Evolutionary conservation across 2,888 invertebrate genomes (phyloP), one percentile per base, ranked within the genome.

Genomic region (Villa cingulata): DNA sequence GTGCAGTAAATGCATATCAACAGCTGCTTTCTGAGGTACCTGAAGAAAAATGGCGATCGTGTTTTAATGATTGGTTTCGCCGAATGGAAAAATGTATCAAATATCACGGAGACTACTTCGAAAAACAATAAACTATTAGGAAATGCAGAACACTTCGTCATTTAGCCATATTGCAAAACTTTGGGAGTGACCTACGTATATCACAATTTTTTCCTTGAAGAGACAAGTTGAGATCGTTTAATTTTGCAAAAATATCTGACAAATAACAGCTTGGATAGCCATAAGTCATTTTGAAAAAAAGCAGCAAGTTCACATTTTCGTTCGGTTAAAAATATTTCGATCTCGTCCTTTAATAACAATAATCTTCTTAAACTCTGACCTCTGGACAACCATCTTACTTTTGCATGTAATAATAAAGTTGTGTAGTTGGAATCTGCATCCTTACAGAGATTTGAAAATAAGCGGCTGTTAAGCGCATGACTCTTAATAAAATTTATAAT

Each of bases 401-500:
- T 54, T 41, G 52, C 54, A 49, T 54, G 55, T 46, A 56, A 47
- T 46, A 56, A 49, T 50, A 58, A 54, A 50, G 43, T 51, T 50
- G 51, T 50, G 47, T 57, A 52, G 41, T 51, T 53, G 42, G 55
- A 51, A 51, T 55, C 55, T 53, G 53, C 52, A 51, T 52, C 49
- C 46, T 49, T 45, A 49, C 55, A 55, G 44, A 54, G 48, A 44
- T 49, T 46, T 50, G 48, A 46, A 57, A 57, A 56, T 48, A 58
- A 51, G 39, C 57, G 50, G 40, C 51, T 55, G 48, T 58, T 56
- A 49, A 58, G 55, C 44, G 56, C 55, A 48, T 50, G 48, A 47
- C 48, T 52, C 45, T 54, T 57, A 51, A 57, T 59, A 53, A 55
- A 57, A 52, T 58, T 58, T 47, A 57, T 53, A 48, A 56, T 52